Evolutionary conservation across 1,140 invertebrate genomes (phyloP).

Genomic region (Drosophila tristis): DNA sequence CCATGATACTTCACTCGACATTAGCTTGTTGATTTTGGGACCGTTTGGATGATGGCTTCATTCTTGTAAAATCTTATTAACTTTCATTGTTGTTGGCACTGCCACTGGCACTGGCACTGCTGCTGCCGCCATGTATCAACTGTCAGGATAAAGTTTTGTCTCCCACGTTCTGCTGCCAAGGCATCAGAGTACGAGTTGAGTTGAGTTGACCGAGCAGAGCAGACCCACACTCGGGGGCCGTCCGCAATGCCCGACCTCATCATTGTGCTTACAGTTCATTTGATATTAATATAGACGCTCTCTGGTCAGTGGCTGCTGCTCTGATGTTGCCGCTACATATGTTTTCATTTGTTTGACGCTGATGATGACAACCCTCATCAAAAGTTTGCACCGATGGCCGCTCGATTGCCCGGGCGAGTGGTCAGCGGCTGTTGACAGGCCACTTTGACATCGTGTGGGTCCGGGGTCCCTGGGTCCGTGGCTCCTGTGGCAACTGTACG

Average conservation of each 20-base stretch:
- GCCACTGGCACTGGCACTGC: neutral
- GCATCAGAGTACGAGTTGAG: too few species aligned
- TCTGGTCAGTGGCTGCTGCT: slow-evolving; percentile 28
- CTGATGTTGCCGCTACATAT: slow-evolving; percentile 70
- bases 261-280: slow-evolving; percentile 76
- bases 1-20: slow-evolving; percentile 15
- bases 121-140: slow-evolving; percentile 36
- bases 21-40: slow-evolving; percentile 45
- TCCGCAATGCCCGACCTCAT: slow-evolving; percentile 35
- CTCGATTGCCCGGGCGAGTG: slow-evolving; percentile 71
- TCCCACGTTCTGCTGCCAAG: slow-evolving; percentile 29
- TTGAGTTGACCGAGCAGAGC: slow-evolving; percentile 12
- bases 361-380: slow-evolving; percentile 81
- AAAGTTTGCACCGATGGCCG: slow-evolving; percentile 75
- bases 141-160: slow-evolving; percentile 44
- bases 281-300: slow-evolving; percentile 77
- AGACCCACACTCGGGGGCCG: slow-evolving; percentile 30
- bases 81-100: slow-evolving; percentile 43
- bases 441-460: slow-evolving; percentile 69
- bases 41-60: slow-evolving; percentile 38
- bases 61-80: slow-evolving; percentile 58
- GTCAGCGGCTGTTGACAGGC: slow-evolving; percentile 77
- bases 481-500: slow-evolving; percentile 17
- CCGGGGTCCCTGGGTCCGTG: slow-evolving; percentile 4
- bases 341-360: slow-evolving; percentile 82